Evolutionary conservation across 2,888 invertebrate species (phyloP).

Genomic region (Litoditis marina): DNA sequence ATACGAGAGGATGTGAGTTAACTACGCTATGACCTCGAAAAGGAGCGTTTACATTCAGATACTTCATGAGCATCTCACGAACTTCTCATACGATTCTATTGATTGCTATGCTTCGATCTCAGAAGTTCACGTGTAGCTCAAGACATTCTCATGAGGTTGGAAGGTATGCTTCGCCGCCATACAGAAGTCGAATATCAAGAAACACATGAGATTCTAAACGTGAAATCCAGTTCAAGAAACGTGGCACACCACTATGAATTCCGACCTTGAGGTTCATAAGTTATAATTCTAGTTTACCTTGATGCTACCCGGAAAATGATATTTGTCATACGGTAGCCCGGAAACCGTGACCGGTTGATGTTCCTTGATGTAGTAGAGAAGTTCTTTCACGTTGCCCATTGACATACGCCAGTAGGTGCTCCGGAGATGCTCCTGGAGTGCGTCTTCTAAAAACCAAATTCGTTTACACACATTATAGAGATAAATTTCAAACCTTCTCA

Average conservation of each 20-base stretch:
- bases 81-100: no score
- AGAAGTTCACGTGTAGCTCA: no score
- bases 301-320: background rate
- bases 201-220: background rate
- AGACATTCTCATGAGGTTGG: no score
- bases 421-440: conserved; percentile 34
- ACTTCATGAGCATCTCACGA: no score
- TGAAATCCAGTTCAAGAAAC: background rate
- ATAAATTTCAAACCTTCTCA: no score
- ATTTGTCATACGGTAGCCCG: conserved; percentile 6
- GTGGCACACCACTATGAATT: no score
- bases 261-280: no score
- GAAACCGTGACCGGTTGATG: conserved; percentile 20
- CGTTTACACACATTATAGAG: background rate
- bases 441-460: conserved; percentile 29
- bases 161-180: no score
- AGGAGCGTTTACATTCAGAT: no score
- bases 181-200: background rate
- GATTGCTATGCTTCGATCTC: no score
- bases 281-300: background rate
- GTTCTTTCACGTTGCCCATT: conserved; percentile 30
- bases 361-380: conserved; percentile 22
- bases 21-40: no score
- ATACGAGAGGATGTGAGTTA: no score
- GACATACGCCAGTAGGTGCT: conserved; percentile 40